Percentiles rank a stretch among this genome's conserved stretches.
Conservation (phyloP, 2,113 vertebrate species). For the Procavia capensis region DNA sequence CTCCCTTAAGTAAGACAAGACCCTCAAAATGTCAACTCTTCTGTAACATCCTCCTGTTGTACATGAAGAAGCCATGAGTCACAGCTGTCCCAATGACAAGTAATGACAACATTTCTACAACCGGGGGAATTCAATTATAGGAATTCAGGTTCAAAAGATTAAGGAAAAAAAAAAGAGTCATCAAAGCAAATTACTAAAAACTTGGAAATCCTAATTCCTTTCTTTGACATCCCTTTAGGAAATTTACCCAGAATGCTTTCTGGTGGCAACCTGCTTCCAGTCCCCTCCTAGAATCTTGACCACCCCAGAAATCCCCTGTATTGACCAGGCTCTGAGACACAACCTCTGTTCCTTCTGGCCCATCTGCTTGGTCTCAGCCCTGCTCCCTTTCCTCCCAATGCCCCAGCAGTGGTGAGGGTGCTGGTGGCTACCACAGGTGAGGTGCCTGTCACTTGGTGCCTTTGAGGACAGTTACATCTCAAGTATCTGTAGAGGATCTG, state of each 20-base stretch:
- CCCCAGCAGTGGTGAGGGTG: fast-evolving
- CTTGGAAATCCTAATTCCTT: not conserved
- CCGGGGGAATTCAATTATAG: not conserved
- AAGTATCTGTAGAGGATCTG: not conserved
- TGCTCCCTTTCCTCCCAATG: fast-evolving
- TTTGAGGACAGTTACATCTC: not conserved
- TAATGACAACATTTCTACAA: not conserved
- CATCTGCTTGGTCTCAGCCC: too few relatives aligned
- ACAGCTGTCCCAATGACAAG: too few relatives aligned
- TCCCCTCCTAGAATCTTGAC: fast-evolving
- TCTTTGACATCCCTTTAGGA: too few relatives aligned
- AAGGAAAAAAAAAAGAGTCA: not conserved
- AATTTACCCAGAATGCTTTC: not conserved
- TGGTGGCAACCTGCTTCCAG: not conserved
- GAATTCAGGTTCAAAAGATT: not conserved
- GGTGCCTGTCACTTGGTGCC: fast-evolving
- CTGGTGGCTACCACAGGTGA: not conserved
- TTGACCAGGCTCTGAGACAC: not conserved
- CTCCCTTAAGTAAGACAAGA: not conserved
- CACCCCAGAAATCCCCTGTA: fast-evolving
- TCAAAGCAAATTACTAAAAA: not conserved
- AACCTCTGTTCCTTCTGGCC: not conserved
- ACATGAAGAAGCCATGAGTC: too few relatives aligned
- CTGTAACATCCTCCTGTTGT: fast-evolving
- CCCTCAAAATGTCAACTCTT: not conserved